Evolutionary conservation across 2,113 vertebrate genomes (phyloP).

Genomic region (Cebidichthys violaceus): DNA sequence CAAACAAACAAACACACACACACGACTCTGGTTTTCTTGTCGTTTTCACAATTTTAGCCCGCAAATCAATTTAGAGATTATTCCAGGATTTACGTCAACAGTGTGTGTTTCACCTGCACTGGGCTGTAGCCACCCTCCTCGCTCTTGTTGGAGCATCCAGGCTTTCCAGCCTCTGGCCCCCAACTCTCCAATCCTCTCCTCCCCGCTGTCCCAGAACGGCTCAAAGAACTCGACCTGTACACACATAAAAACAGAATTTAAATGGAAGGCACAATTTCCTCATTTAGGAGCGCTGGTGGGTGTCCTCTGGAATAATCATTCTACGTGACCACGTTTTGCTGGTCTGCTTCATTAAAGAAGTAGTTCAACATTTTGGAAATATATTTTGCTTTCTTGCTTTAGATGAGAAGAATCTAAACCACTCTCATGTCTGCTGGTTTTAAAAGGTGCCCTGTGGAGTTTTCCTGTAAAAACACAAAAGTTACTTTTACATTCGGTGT

Average conservation of each 20-base stretch:
- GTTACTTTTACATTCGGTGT: too few relatives aligned
- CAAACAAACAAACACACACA: neutral
- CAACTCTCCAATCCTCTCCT: constrained; percentile 91
- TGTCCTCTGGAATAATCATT: neutral
- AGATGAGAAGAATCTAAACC: neutral
- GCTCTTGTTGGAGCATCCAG: constrained; percentile 97
- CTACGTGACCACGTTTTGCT: neutral
- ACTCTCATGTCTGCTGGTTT: too few relatives aligned
- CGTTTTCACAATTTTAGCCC: neutral
- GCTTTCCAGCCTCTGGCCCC: constrained; percentile 93
- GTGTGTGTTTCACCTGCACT: constrained; percentile 81
- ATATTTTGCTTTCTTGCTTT: neutral
- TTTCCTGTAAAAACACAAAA: too few relatives aligned
- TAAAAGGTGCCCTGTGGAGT: too few relatives aligned
- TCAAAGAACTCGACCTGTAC: constrained; percentile 94
- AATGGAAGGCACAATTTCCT: neutral
- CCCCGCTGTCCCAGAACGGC: constrained; percentile 97
- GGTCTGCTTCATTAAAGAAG: too few relatives aligned
- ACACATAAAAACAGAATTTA: constrained; percentile 1
- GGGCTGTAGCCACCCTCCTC: constrained; percentile 93
- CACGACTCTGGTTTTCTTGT: neutral
- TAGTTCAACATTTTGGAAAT: neutral
- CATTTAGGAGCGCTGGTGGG: neutral
- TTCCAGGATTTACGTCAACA: neutral
- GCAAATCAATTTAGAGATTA: neutral